These are phyloP conservation scores for Leucozona laternaria DNA, from an alignment of 2,888 invertebrate genomes.

Conservation along the genomic window DNA sequence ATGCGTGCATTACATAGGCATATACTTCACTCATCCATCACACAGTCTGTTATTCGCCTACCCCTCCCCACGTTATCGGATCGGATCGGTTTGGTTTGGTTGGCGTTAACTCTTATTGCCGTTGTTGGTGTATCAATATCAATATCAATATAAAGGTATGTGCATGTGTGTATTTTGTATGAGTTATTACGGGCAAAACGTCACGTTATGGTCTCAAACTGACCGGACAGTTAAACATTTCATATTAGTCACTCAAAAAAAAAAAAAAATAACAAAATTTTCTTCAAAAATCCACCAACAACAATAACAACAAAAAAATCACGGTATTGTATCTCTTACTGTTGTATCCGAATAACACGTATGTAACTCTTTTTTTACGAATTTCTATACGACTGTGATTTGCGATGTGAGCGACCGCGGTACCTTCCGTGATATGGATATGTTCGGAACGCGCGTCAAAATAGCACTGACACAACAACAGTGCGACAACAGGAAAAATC, in stretches of 20 bases:
- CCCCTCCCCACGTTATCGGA: slow-evolving; percentile 50
- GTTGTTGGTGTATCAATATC: slow-evolving; percentile 21
- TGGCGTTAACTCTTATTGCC: slow-evolving; percentile 12
- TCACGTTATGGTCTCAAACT: slow-evolving; percentile 66
- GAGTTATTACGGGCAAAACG: slow-evolving; percentile 65
- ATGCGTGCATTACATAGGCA: slow-evolving; percentile 69
- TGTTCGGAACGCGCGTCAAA: slow-evolving; percentile 84
- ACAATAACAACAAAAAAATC: slow-evolving; percentile 4
- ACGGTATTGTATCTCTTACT: slow-evolving; percentile 25
- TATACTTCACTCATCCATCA: slow-evolving; percentile 67
- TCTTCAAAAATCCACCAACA: slow-evolving; percentile 2
- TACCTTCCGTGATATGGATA: slow-evolving; percentile 78
- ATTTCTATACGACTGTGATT: slow-evolving; percentile 72
- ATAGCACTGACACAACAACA: slow-evolving; percentile 84
- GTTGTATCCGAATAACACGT: slow-evolving; percentile 19
- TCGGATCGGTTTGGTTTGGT: background rate
- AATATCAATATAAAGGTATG: background rate
- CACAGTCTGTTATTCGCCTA: slow-evolving; percentile 60
- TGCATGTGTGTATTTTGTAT: slow-evolving; percentile 52
- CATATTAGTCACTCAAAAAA: slow-evolving; percentile 33
- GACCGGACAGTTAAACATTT: slow-evolving; percentile 28
- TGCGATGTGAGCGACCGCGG: slow-evolving; percentile 67
- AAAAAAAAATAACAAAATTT: background rate
- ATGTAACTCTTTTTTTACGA: slow-evolving; percentile 59
- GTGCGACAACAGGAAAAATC: slow-evolving; percentile 80